Base-by-base conservation (phyloP, 2,888 invertebrate genomes). In the Galerucella pusilla region DNA sequence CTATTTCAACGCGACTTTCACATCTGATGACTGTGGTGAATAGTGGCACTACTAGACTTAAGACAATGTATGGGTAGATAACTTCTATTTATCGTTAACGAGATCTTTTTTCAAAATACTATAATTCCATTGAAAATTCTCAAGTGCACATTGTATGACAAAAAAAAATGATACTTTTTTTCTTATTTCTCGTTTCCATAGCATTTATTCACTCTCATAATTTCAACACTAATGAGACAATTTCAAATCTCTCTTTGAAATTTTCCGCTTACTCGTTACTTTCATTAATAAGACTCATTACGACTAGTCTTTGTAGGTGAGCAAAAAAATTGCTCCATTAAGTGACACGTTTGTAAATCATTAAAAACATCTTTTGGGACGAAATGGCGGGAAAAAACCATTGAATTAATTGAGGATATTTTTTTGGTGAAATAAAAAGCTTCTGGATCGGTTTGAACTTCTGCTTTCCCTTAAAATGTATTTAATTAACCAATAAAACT, bases 211-310 rank as follows among this genome's bases (percentile, higher is more conserved):
- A 79, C 77, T 79, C 77, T 16, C 76, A 79, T 79, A 80, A 80
- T 80, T 75, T 73, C 76, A 65, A 77, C 73, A 74, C 78, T 80
- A 80, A 80, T 80, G 79, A 80, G 79, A 80, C 80, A 80, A 80
- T 79, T 80, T 79, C 63, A 63, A 71, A 75, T 75, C 67, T 71
- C 57, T 71, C 75, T 75, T 71, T 68, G 75, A 67, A 68, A 75
- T 68, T 57, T 71, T 63, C 67, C 71, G 67, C 74, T 71, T 71
- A 68, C 71, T 75, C 75, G 75, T 75, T 75, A 75, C 71, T 71
- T 75, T 68, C 71, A 75, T 75, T 75, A 71, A 71, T 71, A 68
- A 75, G 75, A 68, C 71, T 64, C 71, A 75, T 75, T 75, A 75
- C 54, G 57, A 71, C 68, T 71, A 71, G 61, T 68, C 75, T 68